Percentiles rank a stretch among this genome's conserved stretches.
These are phyloP conservation scores for Embiotoca jacksoni DNA, from an alignment of 2,113 vertebrate species.

Conservation along the genomic window DNA sequence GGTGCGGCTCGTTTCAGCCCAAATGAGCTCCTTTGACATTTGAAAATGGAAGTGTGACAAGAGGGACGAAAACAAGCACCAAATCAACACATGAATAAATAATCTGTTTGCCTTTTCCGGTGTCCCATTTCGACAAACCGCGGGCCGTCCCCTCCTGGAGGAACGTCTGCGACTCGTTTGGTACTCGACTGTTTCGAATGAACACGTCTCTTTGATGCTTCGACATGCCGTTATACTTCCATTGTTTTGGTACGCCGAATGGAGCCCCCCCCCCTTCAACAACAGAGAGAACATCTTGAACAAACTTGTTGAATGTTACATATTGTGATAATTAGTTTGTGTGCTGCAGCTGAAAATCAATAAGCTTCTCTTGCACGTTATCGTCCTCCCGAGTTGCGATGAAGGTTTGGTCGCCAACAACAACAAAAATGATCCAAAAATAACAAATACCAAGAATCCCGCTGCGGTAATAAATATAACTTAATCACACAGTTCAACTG, in stretches of 20 bases:
- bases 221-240: constrained; percentile 52
- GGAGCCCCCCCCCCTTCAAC: constrained; percentile 35
- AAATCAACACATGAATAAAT: constrained; percentile 79
- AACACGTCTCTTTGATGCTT: constrained; percentile 64
- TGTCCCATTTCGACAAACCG: constrained; percentile 73
- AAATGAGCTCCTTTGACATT: constrained; percentile 72
- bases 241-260: constrained; percentile 48
- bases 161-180: constrained; percentile 68
- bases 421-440: too few species aligned
- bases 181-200: constrained; percentile 57
- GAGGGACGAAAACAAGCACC: constrained; percentile 68
- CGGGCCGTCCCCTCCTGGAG: constrained; percentile 57
- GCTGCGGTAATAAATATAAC: too few species aligned
- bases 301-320: constrained; percentile 27
- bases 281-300: constrained; percentile 45
- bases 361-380: too few species aligned
- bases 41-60: constrained; percentile 73
- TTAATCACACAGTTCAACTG: too few species aligned
- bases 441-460: too few species aligned
- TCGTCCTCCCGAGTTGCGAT: too few species aligned
- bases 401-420: too few species aligned
- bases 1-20: constrained; percentile 50
- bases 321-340: constrained; percentile 25
- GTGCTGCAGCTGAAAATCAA: too few species aligned
- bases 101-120: constrained; percentile 71